These are phyloP conservation scores for Arbacia lixula DNA, from an alignment of 53 echinoderm and acorn worm species.

Conservation along the genomic window DNA sequence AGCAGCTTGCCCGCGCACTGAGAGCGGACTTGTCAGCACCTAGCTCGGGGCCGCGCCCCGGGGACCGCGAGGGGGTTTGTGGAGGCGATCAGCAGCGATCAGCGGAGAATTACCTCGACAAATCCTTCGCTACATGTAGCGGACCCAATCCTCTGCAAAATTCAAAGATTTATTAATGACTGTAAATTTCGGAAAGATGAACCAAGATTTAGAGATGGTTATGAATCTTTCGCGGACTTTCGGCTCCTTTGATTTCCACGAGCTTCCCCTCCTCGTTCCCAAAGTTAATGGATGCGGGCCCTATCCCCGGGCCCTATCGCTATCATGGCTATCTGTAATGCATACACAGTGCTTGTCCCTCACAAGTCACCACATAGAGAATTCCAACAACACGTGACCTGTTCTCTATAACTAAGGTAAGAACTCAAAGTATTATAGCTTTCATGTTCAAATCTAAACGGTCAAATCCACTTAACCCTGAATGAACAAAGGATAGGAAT, in stretches of 20 bases:
- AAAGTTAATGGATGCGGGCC: too few species aligned
- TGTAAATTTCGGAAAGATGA: conserved; percentile 34
- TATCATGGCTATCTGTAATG: too few species aligned
- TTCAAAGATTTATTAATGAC: conserved; percentile 49
- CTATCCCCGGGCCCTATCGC: too few species aligned
- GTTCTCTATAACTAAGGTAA: too few species aligned
- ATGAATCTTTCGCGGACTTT: conserved; percentile 29
- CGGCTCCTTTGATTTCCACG: conserved; percentile 40
- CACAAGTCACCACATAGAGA: too few species aligned
- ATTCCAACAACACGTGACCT: too few species aligned
- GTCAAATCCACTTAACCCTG: too few species aligned
- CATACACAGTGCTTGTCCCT: too few species aligned
- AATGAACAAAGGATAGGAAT: too few species aligned
- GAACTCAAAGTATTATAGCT: too few species aligned
- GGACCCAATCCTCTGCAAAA: conserved; percentile 49
- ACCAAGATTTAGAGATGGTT: conserved; percentile 35
- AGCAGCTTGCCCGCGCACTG: conserved; percentile 10
- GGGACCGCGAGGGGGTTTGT: conserved; percentile 38
- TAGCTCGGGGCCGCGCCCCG: background rate
- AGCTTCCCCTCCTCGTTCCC: too few species aligned
- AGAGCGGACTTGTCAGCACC: background rate
- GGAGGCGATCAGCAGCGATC: conserved; percentile 39
- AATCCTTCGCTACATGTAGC: conserved; percentile 26
- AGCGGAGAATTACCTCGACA: conserved; percentile 39
- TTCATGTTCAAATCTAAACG: too few species aligned